phyloP scores from a whole-genome alignment of 2,797 vertebrate species.

The Sebastes hubbsi region DNA sequence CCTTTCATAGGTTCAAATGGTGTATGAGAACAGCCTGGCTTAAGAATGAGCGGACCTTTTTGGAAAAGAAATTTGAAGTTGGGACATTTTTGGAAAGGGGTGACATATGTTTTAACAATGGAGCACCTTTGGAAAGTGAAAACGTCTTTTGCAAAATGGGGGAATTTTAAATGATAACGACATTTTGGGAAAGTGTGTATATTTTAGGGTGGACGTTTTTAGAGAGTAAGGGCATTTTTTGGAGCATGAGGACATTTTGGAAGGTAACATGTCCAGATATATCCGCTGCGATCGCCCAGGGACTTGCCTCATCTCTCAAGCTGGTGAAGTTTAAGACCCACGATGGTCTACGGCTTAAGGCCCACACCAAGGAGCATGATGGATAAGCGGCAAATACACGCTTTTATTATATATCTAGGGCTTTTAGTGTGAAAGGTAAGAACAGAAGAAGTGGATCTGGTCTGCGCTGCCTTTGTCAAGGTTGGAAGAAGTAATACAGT shows the following conservation, averaged over 20 bases:
- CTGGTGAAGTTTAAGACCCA: neutral
- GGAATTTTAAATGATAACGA: neutral
- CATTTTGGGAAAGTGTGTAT: neutral
- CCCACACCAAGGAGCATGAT: too few relatives aligned
- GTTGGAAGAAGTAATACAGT: too few relatives aligned
- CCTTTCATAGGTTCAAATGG: neutral
- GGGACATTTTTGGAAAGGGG: neutral
- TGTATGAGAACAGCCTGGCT: neutral
- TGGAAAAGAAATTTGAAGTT: fast-evolving
- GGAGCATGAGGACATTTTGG: neutral
- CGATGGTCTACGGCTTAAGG: neutral
- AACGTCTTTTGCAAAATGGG: neutral
- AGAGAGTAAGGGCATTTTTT: neutral
- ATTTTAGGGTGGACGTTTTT: neutral
- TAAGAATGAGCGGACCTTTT: neutral
- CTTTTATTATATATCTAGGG: too few relatives aligned
- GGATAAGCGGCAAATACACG: too few relatives aligned
- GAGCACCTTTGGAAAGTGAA: neutral
- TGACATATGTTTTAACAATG: neutral
- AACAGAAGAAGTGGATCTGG: too few relatives aligned
- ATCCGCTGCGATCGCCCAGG: neutral
- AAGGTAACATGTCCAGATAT: neutral
- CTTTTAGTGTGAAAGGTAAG: too few relatives aligned
- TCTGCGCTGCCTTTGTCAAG: too few relatives aligned
- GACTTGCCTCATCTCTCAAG: neutral